phyloP scores from a whole-genome alignment of 2,797 vertebrate species.

The Sparidentex hasta region DNA sequence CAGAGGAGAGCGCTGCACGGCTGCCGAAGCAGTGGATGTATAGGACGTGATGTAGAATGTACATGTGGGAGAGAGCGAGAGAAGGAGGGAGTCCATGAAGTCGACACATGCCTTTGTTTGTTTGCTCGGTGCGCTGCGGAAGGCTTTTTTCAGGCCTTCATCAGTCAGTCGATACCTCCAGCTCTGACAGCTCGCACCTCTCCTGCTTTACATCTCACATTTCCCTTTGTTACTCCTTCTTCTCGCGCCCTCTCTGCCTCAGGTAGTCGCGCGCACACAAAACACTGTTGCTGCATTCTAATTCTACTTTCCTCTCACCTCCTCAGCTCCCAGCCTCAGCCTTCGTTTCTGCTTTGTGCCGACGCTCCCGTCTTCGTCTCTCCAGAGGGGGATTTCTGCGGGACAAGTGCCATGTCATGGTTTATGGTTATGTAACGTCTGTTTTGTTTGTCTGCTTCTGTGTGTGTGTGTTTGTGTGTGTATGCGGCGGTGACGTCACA shows the following conservation, averaged over 20 bases:
- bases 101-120: slow-evolving; percentile 29
- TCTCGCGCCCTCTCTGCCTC: slow-evolving; percentile 24
- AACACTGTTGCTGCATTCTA: slow-evolving; percentile 33
- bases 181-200: slow-evolving; percentile 37
- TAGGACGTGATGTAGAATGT: background rate
- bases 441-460: slow-evolving; percentile 37
- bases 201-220: slow-evolving; percentile 14
- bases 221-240: slow-evolving; percentile 10
- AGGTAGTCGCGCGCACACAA: slow-evolving; percentile 44
- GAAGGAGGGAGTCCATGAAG: slow-evolving; percentile 3
- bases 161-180: slow-evolving; percentile 41
- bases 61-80: background rate
- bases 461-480: slow-evolving; percentile 9
- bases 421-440: slow-evolving; percentile 67
- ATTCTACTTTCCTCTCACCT: slow-evolving; percentile 25
- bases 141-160: slow-evolving; percentile 16
- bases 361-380: slow-evolving; percentile 22
- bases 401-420: slow-evolving; percentile 72
- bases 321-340: slow-evolving; percentile 16
- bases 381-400: slow-evolving; percentile 59
- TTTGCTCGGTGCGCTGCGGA: slow-evolving; percentile 16
- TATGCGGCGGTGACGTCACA: slow-evolving; percentile 54
- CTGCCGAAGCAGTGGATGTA: background rate
- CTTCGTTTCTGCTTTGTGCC: slow-evolving; percentile 13
- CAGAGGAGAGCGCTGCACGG: background rate